Conservation (phyloP, 2,797 vertebrate genomes). For the Platalea minor region DNA sequence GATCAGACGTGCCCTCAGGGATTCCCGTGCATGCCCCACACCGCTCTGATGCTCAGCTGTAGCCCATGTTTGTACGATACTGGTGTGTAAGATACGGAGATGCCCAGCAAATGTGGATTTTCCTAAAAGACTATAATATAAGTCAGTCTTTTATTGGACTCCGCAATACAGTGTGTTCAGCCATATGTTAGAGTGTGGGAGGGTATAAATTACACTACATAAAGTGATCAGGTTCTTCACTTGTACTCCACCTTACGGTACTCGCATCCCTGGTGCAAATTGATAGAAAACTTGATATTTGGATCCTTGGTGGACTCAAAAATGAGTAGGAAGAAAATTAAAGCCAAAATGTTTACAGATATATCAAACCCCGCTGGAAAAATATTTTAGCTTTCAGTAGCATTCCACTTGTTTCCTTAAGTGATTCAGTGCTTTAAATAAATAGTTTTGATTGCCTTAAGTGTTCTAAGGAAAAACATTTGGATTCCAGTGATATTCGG, state of each 20-base stretch:
- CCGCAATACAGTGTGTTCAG: background rate
- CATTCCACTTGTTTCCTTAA: background rate
- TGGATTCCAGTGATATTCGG: background rate
- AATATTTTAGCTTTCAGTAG: background rate
- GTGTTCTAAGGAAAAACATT: conserved; percentile 28
- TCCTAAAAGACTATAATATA: background rate
- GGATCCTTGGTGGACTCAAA: background rate
- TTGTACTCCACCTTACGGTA: background rate
- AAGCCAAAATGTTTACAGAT: background rate
- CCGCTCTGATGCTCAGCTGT: background rate
- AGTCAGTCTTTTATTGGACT: background rate
- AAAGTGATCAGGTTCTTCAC: background rate
- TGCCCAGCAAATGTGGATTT: background rate
- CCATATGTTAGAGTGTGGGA: background rate
- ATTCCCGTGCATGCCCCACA: background rate
- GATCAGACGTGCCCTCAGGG: background rate
- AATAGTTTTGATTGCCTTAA: conserved; percentile 12
- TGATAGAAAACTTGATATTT: background rate
- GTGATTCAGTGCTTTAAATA: conserved; percentile 9
- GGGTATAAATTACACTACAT: background rate
- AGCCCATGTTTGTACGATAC: background rate
- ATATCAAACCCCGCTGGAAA: background rate
- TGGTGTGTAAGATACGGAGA: background rate
- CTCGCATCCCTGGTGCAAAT: background rate
- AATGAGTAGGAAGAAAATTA: background rate